phyloP scores from a whole-genome alignment of 2,113 vertebrate species.

The Athene cunicularia region DNA sequence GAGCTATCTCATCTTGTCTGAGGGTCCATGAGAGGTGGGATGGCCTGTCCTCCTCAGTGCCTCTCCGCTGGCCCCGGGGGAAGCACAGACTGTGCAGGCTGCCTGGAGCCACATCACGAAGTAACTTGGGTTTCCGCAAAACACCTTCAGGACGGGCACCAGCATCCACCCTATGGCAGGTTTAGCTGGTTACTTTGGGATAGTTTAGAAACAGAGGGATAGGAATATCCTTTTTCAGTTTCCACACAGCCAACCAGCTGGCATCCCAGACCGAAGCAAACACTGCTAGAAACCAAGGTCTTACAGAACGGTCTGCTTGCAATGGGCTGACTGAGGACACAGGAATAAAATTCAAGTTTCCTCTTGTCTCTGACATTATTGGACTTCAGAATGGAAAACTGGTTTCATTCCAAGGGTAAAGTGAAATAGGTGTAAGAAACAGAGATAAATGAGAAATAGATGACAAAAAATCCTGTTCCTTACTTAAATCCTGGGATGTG shows the following conservation, averaged over 20 bases:
- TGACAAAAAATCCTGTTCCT: slow-evolving; percentile 36
- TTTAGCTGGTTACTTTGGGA: neutral
- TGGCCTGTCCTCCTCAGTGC: neutral
- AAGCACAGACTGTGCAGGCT: neutral
- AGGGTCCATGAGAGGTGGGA: neutral
- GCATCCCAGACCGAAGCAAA: neutral
- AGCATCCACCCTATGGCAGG: neutral
- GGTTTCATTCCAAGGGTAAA: neutral
- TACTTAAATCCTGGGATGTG: slow-evolving; percentile 96
- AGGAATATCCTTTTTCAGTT: neutral
- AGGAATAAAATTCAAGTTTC: neutral
- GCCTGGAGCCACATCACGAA: neutral
- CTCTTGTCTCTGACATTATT: neutral
- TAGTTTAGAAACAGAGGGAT: neutral
- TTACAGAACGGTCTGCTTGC: neutral
- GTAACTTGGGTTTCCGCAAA: neutral
- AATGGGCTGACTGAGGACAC: neutral
- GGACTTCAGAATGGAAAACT: neutral
- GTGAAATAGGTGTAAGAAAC: neutral
- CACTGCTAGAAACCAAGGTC: neutral
- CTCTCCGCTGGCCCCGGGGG: neutral
- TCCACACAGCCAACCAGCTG: neutral
- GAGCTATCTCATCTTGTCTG: neutral
- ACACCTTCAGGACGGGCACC: neutral
- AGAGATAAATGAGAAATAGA: neutral